phyloP scores from a whole-genome alignment of 2,888 invertebrate species.

The Epinotia demarniana region DNA sequence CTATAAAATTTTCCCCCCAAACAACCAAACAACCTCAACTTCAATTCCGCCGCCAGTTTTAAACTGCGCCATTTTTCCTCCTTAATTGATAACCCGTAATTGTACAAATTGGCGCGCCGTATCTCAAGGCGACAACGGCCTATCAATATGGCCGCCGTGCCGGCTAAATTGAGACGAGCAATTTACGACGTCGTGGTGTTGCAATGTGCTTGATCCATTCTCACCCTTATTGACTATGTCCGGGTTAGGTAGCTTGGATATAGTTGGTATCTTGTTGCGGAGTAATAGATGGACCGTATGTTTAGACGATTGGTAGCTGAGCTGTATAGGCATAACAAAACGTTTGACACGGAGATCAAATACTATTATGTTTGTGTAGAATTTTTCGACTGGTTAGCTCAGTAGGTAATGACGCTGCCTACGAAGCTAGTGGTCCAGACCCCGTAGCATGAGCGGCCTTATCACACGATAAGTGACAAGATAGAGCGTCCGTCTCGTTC shows the following conservation, averaged over 20 bases:
- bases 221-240: conserved; percentile 28
- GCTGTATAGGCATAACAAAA: too few species aligned
- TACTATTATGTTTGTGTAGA: too few species aligned
- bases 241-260: not conserved
- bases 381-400: too few species aligned
- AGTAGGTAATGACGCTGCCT: too few species aligned
- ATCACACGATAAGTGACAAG: too few species aligned
- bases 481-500: too few species aligned
- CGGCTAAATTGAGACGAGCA: conserved; percentile 40
- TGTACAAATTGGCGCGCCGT: conserved; percentile 69
- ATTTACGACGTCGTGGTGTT: conserved; percentile 30
- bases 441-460: too few species aligned
- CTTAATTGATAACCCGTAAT: conserved; percentile 60
- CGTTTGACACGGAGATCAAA: too few species aligned
- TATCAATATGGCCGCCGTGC: conserved; percentile 70
- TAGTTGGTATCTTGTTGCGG: not conserved
- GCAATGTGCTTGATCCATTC: conserved; percentile 31
- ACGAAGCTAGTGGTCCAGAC: too few species aligned
- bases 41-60: conserved; percentile 10
- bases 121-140: conserved; percentile 77
- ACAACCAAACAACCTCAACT: not conserved
- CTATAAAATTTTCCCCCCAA: not conserved
- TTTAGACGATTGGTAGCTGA: not conserved
- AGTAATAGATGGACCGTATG: not conserved
- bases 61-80: conserved; percentile 31